Conservation (phyloP, 2,888 invertebrate genomes). For the Agrotis ipsilon region DNA sequence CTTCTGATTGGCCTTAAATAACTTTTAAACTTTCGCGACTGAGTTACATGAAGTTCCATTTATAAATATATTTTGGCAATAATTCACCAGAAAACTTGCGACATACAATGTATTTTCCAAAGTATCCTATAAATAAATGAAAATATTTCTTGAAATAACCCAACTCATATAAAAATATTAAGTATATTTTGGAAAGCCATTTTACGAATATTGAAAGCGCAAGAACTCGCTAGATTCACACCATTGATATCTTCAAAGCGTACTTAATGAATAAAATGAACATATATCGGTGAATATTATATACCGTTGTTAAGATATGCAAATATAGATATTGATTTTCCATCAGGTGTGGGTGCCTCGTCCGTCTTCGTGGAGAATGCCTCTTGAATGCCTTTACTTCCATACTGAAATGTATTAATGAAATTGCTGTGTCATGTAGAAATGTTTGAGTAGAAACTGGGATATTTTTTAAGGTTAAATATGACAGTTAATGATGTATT, state of each 20-base stretch:
- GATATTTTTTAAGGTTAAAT: slow-evolving; percentile 10
- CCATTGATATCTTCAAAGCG: slow-evolving; percentile 16
- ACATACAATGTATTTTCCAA: too few species aligned
- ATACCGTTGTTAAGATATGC: slow-evolving; percentile 68
- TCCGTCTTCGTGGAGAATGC: slow-evolving; percentile 50
- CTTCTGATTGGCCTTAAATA: background rate
- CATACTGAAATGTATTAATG: slow-evolving; percentile 51
- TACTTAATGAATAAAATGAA: slow-evolving; percentile 61
- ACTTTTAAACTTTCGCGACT: background rate
- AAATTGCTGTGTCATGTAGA: slow-evolving; percentile 46
- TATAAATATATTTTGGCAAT: too few species aligned
- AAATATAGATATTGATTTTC: slow-evolving; percentile 75
- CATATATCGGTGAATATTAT: slow-evolving; percentile 55
- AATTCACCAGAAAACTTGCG: too few species aligned
- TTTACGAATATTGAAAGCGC: too few species aligned
- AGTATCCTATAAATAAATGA: too few species aligned
- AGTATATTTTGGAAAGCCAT: too few species aligned
- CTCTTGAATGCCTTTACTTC: slow-evolving; percentile 61
- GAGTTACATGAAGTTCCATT: too few species aligned
- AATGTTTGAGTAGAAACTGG: slow-evolving; percentile 25
- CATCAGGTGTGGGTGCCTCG: slow-evolving; percentile 67
- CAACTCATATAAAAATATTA: too few species aligned
- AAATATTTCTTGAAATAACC: too few species aligned
- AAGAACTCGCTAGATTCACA: background rate
- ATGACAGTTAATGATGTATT: background rate